These are phyloP conservation scores for Pempheris klunzingeri DNA, from an alignment of 2,797 vertebrate genomes.

Conservation along the genomic window DNA sequence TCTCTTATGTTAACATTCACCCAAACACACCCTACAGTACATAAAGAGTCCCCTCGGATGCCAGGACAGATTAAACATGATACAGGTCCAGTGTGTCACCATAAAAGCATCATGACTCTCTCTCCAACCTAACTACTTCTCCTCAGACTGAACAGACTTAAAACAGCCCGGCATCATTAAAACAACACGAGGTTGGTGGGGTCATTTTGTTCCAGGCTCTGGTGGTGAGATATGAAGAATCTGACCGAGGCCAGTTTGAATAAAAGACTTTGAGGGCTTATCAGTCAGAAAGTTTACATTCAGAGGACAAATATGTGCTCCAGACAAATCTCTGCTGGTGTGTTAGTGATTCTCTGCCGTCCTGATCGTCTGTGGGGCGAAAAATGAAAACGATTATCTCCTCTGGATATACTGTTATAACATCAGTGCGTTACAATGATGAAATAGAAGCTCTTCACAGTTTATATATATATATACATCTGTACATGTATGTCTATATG, in stretches of 20 bases:
- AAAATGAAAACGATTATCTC: constrained; percentile 1
- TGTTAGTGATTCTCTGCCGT: no score
- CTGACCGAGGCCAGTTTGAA: constrained; percentile 5
- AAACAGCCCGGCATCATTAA: background rate
- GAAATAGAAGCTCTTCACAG: constrained; percentile 51
- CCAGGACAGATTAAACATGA: no score
- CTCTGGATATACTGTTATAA: constrained; percentile 1
- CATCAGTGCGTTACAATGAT: constrained; percentile 5
- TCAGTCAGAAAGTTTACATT: background rate
- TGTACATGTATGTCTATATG: no score
- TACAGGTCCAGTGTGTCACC: no score
- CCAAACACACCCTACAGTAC: background rate
- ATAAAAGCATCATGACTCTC: no score
- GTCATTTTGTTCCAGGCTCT: background rate
- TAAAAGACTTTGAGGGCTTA: background rate
- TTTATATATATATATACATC: no score
- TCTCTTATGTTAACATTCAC: background rate
- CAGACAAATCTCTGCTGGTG: background rate
- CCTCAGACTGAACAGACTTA: no score
- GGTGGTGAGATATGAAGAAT: constrained; percentile 9
- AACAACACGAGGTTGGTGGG: background rate
- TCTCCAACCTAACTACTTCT: no score
- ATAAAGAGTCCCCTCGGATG: no score
- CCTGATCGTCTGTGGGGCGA: background rate
- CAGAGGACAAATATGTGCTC: background rate